These are phyloP conservation scores for Paedocypris micromegethes DNA, from an alignment of 2,797 vertebrate species.

Conservation along the genomic window DNA sequence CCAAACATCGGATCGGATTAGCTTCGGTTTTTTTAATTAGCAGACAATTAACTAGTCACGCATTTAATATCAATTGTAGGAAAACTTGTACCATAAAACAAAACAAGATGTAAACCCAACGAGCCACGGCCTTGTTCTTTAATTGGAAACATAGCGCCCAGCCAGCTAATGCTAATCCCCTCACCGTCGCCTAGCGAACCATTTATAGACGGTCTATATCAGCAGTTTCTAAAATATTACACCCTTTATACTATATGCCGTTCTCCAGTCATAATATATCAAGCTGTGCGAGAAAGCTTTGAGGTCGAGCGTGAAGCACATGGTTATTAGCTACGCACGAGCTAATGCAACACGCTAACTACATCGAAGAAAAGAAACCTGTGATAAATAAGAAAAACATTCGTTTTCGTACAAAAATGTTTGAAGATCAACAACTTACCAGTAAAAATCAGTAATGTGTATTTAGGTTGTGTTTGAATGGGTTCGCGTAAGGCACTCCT, in stretches of 20 bases:
- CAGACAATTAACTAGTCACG: no score
- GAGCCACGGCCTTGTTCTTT: no score
- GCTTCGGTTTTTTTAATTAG: no score
- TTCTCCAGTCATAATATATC: no score
- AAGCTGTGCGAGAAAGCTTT: no score
- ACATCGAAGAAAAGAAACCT: neutral
- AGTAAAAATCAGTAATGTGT: slow-evolving; percentile 34
- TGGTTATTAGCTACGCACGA: slow-evolving; percentile 31
- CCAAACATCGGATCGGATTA: no score
- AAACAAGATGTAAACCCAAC: neutral
- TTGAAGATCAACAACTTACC: slow-evolving; percentile 41
- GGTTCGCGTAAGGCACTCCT: slow-evolving; percentile 39
- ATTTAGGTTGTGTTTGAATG: slow-evolving; percentile 13
- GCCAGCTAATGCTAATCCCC: slow-evolving; percentile 26
- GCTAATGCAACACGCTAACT: slow-evolving; percentile 11
- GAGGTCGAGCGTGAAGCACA: slow-evolving; percentile 5
- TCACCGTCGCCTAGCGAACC: neutral
- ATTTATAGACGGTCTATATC: no score
- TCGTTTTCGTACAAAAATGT: no score
- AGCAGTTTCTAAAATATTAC: no score
- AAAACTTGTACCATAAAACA: no score
- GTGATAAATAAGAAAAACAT: neutral
- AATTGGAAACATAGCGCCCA: neutral
- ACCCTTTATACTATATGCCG: no score
- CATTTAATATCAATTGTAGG: no score